A percentile compares a stretch with the other conserved stretches of the same genome.
phyloP scores from a whole-genome alignment of 2,797 vertebrate species.

The Myripristis murdjan region DNA sequence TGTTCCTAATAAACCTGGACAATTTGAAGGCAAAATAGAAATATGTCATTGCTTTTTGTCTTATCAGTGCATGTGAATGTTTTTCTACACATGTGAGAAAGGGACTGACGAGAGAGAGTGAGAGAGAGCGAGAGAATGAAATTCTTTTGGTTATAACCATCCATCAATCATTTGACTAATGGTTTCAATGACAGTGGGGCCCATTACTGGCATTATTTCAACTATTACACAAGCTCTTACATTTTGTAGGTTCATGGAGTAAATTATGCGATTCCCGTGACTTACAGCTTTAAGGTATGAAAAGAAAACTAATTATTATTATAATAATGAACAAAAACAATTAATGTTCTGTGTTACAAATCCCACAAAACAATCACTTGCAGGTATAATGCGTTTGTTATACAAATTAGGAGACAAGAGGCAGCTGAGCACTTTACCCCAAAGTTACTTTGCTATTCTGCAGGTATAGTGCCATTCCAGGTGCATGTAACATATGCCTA shows the following conservation, averaged over 20 bases:
- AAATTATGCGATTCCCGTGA: too few relatives aligned
- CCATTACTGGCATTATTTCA: too few relatives aligned
- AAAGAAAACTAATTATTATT: too few relatives aligned
- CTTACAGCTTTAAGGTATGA: too few relatives aligned
- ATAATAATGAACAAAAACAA: too few relatives aligned
- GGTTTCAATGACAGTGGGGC: too few relatives aligned
- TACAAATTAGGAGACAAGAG: too few relatives aligned
- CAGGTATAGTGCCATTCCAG: neutral
- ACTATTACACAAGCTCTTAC: too few relatives aligned
- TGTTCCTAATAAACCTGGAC: conserved; percentile 1
- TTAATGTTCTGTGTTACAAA: neutral
- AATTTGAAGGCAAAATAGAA: neutral
- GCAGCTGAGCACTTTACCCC: too few relatives aligned
- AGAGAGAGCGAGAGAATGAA: conserved; percentile 8
- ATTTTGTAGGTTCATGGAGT: too few relatives aligned
- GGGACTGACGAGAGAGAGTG: neutral
- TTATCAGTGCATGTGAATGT: neutral
- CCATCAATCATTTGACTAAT: conserved; percentile 19
- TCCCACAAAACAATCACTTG: conserved; percentile 1
- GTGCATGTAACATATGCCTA: conserved; percentile 8
- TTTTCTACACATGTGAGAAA: neutral
- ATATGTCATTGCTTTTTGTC: neutral
- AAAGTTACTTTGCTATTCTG: neutral
- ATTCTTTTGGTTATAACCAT: conserved; percentile 40
- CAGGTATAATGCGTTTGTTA: neutral